Evolutionary conservation across 2,888 invertebrate genomes (phyloP).

Genomic region (Netelia fuscicornis): DNA sequence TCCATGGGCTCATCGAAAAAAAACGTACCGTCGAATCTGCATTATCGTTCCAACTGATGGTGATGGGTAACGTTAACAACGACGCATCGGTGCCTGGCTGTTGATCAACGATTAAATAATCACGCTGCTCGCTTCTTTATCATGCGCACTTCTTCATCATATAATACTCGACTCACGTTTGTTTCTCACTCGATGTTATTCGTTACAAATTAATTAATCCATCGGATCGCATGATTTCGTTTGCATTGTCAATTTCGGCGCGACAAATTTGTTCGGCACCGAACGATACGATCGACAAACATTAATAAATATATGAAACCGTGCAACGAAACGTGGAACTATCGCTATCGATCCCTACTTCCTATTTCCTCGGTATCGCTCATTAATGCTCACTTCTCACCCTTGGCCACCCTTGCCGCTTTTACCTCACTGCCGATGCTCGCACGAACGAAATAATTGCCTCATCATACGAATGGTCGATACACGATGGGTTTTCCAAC

Average conservation of each 20-base stretch:
- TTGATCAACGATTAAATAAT: background rate
- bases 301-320: background rate
- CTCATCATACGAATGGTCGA: slow-evolving; percentile 49
- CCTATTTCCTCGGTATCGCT: slow-evolving; percentile 4
- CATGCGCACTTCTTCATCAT: background rate
- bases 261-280: background rate
- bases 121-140: slow-evolving; percentile 4
- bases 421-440: slow-evolving; percentile 24
- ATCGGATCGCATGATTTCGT: background rate
- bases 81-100: slow-evolving; percentile 7
- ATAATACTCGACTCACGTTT: background rate
- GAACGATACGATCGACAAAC: slow-evolving; percentile 1
- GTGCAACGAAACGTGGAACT: slow-evolving; percentile 33
- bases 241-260: background rate
- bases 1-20: slow-evolving; percentile 38
- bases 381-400: slow-evolving; percentile 51
- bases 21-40: slow-evolving; percentile 19
- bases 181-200: background rate
- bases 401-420: background rate
- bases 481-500: slow-evolving; percentile 29
- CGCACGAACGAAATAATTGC: slow-evolving; percentile 53
- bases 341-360: slow-evolving; percentile 25
- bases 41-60: slow-evolving; percentile 37
- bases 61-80: slow-evolving; percentile 64
- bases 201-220: background rate